phyloP scores from a whole-genome alignment of 1,140 invertebrate species.

The Choristoneura fumiferana region DNA sequence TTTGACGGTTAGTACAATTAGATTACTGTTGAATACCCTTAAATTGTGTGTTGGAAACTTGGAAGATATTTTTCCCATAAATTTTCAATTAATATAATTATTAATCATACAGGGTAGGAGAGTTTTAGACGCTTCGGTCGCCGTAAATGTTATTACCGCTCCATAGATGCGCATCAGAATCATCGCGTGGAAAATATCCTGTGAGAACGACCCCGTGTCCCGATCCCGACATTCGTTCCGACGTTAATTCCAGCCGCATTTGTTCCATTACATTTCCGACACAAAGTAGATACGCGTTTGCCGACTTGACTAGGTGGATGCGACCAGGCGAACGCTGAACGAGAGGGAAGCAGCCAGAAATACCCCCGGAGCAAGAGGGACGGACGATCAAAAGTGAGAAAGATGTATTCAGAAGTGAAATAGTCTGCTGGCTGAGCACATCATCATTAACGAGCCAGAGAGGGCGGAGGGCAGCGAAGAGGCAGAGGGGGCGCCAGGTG shows the following conservation, averaged over 20 bases:
- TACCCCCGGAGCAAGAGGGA: conserved; percentile 47
- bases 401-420: conserved; percentile 81
- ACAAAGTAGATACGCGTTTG: conserved; percentile 77
- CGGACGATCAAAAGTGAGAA: conserved; percentile 77
- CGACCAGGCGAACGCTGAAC: conserved; percentile 63
- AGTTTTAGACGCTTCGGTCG: conserved; percentile 1
- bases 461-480: conserved; percentile 76
- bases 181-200: conserved; percentile 75
- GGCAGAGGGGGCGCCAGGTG: conserved; percentile 75
- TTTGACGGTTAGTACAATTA: no score
- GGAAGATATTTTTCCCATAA: no score
- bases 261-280: conserved; percentile 79
- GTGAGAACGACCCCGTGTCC: conserved; percentile 64
- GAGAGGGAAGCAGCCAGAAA: conserved; percentile 42
- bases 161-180: conserved; percentile 68
- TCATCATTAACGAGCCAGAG: conserved; percentile 79
- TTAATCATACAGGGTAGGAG: neutral
- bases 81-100: no score
- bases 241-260: conserved; percentile 77
- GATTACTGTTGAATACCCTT: no score
- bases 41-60: no score
- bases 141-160: conserved; percentile 52
- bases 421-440: conserved; percentile 80
- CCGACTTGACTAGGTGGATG: conserved; percentile 77
- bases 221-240: conserved; percentile 66